A percentile compares a stretch with the other conserved stretches of the same genome.
phyloP scores from a whole-genome alignment of 2,113 vertebrate genomes.

The Bubo blakistoni region DNA sequence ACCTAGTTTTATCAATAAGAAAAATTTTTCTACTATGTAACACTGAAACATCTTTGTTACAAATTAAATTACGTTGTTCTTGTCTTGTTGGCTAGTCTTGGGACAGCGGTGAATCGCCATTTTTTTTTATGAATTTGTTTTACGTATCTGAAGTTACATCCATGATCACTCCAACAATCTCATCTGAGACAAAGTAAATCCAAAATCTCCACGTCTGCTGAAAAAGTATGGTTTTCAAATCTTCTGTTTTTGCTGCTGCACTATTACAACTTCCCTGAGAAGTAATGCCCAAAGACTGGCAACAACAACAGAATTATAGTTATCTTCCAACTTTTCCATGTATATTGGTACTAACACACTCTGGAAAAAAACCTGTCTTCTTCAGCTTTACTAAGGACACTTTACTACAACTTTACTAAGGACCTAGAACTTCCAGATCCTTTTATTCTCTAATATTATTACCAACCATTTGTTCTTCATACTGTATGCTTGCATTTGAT shows the following conservation, averaged over 20 bases:
- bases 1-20: background rate
- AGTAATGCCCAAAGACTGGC: background rate
- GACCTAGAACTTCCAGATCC: background rate
- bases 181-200: background rate
- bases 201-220: background rate
- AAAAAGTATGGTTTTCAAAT: background rate
- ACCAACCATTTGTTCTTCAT: background rate
- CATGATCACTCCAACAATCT: fast-evolving
- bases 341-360: background rate
- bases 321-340: background rate
- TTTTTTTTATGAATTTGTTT: background rate
- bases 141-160: background rate
- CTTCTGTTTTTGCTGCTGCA: background rate
- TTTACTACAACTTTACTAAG: too few relatives aligned
- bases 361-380: background rate
- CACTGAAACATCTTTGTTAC: background rate
- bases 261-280: background rate
- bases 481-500: background rate
- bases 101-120: fast-evolving
- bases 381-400: background rate
- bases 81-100: background rate
- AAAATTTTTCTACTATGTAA: background rate
- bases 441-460: background rate
- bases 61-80: background rate
- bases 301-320: background rate